A percentile compares a stretch with the other conserved stretches of the same genome.
Conservation (phyloP, 2,888 invertebrate species). For the Hypolimnas misippus region DNA sequence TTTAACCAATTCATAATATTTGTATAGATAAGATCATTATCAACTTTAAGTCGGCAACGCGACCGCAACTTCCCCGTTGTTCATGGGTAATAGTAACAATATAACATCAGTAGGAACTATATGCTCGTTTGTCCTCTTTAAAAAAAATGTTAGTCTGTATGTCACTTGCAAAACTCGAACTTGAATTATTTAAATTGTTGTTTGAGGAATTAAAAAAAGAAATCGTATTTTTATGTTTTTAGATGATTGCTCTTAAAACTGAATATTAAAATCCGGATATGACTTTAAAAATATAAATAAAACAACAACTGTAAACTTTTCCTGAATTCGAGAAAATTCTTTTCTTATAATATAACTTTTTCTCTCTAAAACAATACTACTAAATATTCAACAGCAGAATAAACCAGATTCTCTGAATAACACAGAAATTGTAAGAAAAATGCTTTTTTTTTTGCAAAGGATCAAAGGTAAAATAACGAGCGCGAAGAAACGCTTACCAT, state of each 20-base stretch:
- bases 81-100: no score
- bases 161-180: not conserved
- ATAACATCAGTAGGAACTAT: no score
- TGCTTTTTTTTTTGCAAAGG: constrained; percentile 1
- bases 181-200: no score
- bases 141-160: no score
- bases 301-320: not conserved
- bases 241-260: no score
- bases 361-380: constrained; percentile 9
- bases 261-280: no score
- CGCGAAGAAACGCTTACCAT: not conserved
- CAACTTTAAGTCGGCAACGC: no score
- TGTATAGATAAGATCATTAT: no score
- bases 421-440: constrained; percentile 1
- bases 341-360: not conserved
- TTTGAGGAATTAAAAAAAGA: not conserved
- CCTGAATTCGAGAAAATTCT: constrained; percentile 2
- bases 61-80: no score
- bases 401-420: constrained; percentile 11
- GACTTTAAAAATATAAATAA: not conserved
- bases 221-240: no score
- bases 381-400: constrained; percentile 10
- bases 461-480: constrained; percentile 14
- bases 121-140: no score
- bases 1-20: no score